Base-by-base conservation (phyloP, 2,888 invertebrate genomes). In the Eupithecia insigniata region DNA sequence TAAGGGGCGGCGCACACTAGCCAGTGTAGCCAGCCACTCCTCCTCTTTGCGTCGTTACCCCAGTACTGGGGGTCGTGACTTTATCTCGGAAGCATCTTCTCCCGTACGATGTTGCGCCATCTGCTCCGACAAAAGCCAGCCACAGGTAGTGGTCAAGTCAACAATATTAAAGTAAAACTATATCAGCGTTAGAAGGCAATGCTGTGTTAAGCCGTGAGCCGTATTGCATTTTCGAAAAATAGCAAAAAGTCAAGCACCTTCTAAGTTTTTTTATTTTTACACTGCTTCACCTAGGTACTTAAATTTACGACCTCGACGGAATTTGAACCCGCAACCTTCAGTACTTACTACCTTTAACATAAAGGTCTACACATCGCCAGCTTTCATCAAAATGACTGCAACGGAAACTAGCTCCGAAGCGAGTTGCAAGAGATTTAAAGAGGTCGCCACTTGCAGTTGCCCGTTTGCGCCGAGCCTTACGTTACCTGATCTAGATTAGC, bases 401-500 rank as follows among this genome's bases (percentile, higher is more conserved):
- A 7, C 43, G n/a, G 18, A 46, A 51, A 51, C 51, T 51, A 1
- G 7, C 46, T 46, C n/a, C n/a, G 46, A 51, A 51, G 8, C 22
- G 22, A 22, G 51, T 22, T 51, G 51, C 22, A 22, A 22, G 51
- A 22, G 7, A 22, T 46, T 2, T 46, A n/a, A 46, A 46, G n/a
- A n/a, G 10, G n/a, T 46, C n/a, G 10, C n/a, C 46, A 46, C 51
- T 22, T 51, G 10, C 3, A 51, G 26, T 26, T 12, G 55, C 26
- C 26, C 26, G 55, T 26, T 26, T 55, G 55, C 26, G 2, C 55
- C 3, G 55, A 55, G 26, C 12, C 55, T 26, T 12, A 55, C 22
- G 7, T 55, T 55, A 55, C 55, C 55, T 26, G 55, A 55, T 55
- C 55, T 55, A 55, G 55, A 55, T 51, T 12, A 55, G 1, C 55